Evolutionary conservation across 2,797 vertebrate genomes (phyloP), one percentile per base, ranked within the genome.

Genomic region (Florisuga fusca): DNA sequence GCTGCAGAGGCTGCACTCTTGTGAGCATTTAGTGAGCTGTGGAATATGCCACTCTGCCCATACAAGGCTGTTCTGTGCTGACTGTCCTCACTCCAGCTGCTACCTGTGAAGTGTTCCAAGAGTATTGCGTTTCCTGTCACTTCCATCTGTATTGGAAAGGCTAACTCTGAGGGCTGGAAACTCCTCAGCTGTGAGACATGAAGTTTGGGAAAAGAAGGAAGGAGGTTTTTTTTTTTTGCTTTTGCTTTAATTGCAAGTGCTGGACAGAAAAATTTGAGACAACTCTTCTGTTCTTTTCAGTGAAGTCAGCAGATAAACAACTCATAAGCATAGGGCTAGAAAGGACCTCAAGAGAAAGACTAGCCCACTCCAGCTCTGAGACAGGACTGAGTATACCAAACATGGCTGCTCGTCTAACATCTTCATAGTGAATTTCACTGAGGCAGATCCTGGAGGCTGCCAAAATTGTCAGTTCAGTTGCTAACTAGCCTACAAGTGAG

Each of bases 131-230:
- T 87, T 84, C 64, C 74, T 5, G 1, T 87, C 31, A 41, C 57
- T 90, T 92, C 69, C 73, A 57, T 75, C 79, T 54, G 74, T 84
- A 38, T 84, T 94, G 63, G 85, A 96, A 91, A 43, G 58, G 66
- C 53, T 94, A 68, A 78, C 34, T 84, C 41, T 84, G 76, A 84
- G 87, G 66, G 26, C 71, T 90, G 48, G 36, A 69, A 83, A 57
- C 59, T 86, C 48, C 25, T 89, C 74, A 91, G 80, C 38, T 76
- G 48, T 81, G 27, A 81, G 43, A 75, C 1, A 0, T 14, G 61
- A 94, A 78, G 31, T 12, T 2, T 86, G 74, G 57, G 41, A 69
- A 82, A 84, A 69, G 55, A 91, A 84, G 50, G 59, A 84, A 84
- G 31, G 21, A 26, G 6, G 34, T n/a, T 41, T 25, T 36, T 53